Base-by-base conservation (phyloP, 2,113 vertebrate genomes). In the Dipodomys merriami region DNA sequence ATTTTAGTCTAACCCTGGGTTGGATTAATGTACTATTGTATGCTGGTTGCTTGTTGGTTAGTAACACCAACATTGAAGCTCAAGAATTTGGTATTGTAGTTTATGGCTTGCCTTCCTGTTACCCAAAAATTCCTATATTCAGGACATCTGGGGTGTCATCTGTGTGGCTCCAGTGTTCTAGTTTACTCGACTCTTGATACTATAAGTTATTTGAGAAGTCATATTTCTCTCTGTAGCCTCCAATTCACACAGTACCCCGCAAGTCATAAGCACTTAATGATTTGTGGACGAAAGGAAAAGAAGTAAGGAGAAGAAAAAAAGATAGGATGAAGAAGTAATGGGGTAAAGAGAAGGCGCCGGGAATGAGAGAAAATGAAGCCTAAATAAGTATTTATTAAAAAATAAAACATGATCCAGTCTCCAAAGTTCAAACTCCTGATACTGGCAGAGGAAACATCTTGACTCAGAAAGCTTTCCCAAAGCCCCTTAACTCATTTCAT, bases 31-130 rank as follows among this genome's bases (percentile, higher is more conserved):
- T 69, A 78, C n/a, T 22, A 4, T 71, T 69, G 67, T 85, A 13
- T 29, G 57, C 64, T 95, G 90, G 84, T 72, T 95, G 77, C 65
- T 85, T n/a, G 72, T 44, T 91, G 67, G 67, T 88, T 93, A 49
- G 27, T 62, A 95, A 67, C 27, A 91, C 85, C 94, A 82, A 79
- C 39, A 86, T 0, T 79, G 46, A 88, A 27, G 20, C 25, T 84
- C 19, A 64, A 95, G 29, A 95, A 79, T 84, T 86, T 80, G 46
- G 27, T 64, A 72, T 30, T 84, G 39, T 78, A 49, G 23, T 10
- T 68, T 95, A 79, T 80, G 12, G 5, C 20, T 18, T 74, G 9
- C 30, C 85, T 91, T 69, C 20, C 65, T 83, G 29, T n/a, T 77
- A 78, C 57, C 35, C n/a, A 35, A 71, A 88, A 16, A 39, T 91